These are phyloP conservation scores for Psophia crepitans DNA, from an alignment of 2,113 vertebrate genomes.

Conservation along the genomic window DNA sequence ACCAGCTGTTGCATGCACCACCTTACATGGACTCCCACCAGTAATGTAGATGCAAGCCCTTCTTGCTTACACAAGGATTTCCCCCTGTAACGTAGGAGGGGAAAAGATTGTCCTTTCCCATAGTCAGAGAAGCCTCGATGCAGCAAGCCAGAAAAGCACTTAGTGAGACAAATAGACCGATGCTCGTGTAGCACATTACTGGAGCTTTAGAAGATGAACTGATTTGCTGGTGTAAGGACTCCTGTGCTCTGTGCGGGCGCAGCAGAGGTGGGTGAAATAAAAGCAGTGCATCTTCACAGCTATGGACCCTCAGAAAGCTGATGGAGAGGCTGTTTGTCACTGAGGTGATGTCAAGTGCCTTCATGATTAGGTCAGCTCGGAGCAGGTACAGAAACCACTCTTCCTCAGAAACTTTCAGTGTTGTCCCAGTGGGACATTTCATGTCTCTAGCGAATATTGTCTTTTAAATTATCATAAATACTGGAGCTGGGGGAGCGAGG, in stretches of 20 bases:
- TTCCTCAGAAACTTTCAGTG: not conserved
- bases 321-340: not conserved
- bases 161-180: not conserved
- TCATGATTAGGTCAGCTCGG: not conserved
- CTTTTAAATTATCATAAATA: not conserved
- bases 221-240: not conserved
- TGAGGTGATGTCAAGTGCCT: not conserved
- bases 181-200: not conserved
- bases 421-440: not conserved
- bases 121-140: not conserved
- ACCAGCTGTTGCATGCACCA: not conserved
- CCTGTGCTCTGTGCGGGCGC: not conserved
- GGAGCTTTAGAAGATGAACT: not conserved
- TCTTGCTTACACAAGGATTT: not conserved
- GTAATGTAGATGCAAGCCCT: not conserved
- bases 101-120: not conserved
- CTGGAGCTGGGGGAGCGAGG: not conserved
- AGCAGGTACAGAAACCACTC: not conserved
- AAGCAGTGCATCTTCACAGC: not conserved
- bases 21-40: accelerated
- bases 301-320: not conserved
- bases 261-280: not conserved
- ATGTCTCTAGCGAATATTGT: not conserved
- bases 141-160: not conserved
- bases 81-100: not conserved